Percentiles rank a stretch among this genome's conserved stretches.
Conservation (phyloP, 2,797 vertebrate genomes). For the Leptoclinus maculatus region DNA sequence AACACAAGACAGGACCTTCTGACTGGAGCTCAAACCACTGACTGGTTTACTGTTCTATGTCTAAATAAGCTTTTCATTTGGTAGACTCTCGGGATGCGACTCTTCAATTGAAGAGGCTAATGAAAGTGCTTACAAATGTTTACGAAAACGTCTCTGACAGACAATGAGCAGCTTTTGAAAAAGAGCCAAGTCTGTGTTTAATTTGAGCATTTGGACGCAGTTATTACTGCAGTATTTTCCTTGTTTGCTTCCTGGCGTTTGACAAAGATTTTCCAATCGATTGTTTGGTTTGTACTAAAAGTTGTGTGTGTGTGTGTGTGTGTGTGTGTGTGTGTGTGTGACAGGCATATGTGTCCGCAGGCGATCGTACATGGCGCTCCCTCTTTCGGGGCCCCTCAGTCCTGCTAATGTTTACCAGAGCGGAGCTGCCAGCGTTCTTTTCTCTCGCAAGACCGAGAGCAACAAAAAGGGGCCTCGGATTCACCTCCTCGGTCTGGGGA, state of each 20-base stretch:
- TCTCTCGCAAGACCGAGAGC: slow-evolving; percentile 48
- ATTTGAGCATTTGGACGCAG: slow-evolving; percentile 52
- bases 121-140: slow-evolving; percentile 58
- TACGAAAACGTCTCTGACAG: slow-evolving; percentile 44
- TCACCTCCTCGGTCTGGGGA: slow-evolving; percentile 45
- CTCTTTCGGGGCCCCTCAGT: slow-evolving; percentile 71
- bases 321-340: slow-evolving; percentile 9
- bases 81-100: slow-evolving; percentile 23
- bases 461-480: slow-evolving; percentile 59
- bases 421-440: slow-evolving; percentile 61
- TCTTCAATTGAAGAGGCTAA: slow-evolving; percentile 43
- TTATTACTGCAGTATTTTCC: slow-evolving; percentile 46
- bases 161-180: slow-evolving; percentile 51
- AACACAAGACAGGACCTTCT: slow-evolving; percentile 45
- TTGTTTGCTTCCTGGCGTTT: slow-evolving; percentile 57
- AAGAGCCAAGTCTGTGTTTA: slow-evolving; percentile 56
- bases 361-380: slow-evolving; percentile 47
- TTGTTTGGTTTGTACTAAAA: slow-evolving; percentile 11
- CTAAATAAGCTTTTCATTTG: slow-evolving; percentile 61
- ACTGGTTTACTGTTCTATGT: slow-evolving; percentile 65
- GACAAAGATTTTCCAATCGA: neutral
- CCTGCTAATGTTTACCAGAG: slow-evolving; percentile 82
- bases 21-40: slow-evolving; percentile 41
- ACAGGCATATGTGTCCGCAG: slow-evolving; percentile 48
- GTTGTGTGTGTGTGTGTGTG: slow-evolving; percentile 14